Evolutionary conservation across 2,888 invertebrate species (phyloP), one percentile per base, ranked within the genome.

Genomic region (Melolontha melolontha): DNA sequence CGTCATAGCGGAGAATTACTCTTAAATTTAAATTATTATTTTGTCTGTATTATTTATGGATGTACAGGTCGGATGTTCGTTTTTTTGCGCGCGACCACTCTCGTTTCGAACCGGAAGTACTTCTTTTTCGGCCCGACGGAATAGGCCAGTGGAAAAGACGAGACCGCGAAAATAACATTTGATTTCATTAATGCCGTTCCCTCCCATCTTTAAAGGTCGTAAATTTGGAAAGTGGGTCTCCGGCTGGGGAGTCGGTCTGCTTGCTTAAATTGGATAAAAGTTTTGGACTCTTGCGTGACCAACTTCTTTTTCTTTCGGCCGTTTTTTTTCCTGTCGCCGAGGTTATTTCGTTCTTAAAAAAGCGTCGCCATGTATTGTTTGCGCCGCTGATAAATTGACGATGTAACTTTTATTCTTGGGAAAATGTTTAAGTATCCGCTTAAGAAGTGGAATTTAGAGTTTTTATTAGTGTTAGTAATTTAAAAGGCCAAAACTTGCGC

Each of bases 101-200:
- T 63, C 50, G 63, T 44, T 49, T 49, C 34, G 29, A 39, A 54
- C n/a, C 54, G 54, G 54, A 54, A 54, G 29, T n/a, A 29, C 29
- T 51, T 27, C 27, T 29, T 29, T 51, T 51, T 12, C 29, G 51
- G 1, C 0, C 16, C 54, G 54, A 52, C 54, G 17, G 40, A 27
- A 51, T 12, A 27, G 22, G 16, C 44, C 16, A 17, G 40, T 40
- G 17, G 54, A 54, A 54, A 54, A 54, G 54, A 54, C 54, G 54
- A 50, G 63, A 49, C 50, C 47, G 50, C 50, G 63, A 63, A 63
- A 50, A 50, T 63, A 63, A 63, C 63, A 63, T 63, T 50, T 63
- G 63, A 63, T 63, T 63, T 63, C 63, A 63, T 63, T 63, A 63
- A 63, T 63, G 63, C 16, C 50, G 22, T 34, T 11, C 40, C 44